Conservation (phyloP, 2,888 invertebrate species). For the Xanthorhoe spadicearia region DNA sequence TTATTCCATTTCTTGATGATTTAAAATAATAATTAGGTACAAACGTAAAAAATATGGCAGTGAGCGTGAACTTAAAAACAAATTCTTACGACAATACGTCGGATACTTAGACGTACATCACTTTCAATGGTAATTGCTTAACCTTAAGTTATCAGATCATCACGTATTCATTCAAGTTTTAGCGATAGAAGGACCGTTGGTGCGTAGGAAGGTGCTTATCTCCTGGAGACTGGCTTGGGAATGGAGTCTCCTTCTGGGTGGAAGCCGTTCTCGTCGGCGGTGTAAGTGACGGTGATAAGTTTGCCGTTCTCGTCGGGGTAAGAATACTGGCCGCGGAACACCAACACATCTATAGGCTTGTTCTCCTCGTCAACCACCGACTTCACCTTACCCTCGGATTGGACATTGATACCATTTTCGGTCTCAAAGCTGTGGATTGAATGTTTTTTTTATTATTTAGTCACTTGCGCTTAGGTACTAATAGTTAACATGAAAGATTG, state of each 20-base stretch:
- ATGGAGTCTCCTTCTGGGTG: conserved; percentile 86
- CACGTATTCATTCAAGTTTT: conserved; percentile 1
- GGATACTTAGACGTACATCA: conserved; percentile 12
- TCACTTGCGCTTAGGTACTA: neutral
- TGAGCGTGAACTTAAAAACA: conserved; percentile 27
- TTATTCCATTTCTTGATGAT: conserved; percentile 31
- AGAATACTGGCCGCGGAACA: conserved; percentile 85
- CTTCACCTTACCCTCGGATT: conserved; percentile 13
- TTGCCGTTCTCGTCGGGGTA: conserved; percentile 85
- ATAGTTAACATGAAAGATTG: neutral
- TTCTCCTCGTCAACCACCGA: conserved; percentile 80
- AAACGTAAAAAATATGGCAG: conserved; percentile 34
- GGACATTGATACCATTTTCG: conserved; percentile 9
- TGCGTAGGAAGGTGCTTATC: conserved; percentile 12
- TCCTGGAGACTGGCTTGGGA: conserved; percentile 67
- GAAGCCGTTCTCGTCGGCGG: conserved; percentile 87
- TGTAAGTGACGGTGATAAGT: conserved; percentile 79
- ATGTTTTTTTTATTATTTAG: neutral
- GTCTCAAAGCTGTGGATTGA: conserved; percentile 10
- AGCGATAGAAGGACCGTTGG: neutral
- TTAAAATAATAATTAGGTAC: conserved; percentile 20
- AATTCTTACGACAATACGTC: conserved; percentile 4
- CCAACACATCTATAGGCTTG: conserved; percentile 83
- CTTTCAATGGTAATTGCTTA: conserved; percentile 19
- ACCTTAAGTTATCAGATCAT: too few relatives aligned